phyloP scores from a whole-genome alignment of 2,888 invertebrate genomes.

The Trissonchulus latispiculum region DNA sequence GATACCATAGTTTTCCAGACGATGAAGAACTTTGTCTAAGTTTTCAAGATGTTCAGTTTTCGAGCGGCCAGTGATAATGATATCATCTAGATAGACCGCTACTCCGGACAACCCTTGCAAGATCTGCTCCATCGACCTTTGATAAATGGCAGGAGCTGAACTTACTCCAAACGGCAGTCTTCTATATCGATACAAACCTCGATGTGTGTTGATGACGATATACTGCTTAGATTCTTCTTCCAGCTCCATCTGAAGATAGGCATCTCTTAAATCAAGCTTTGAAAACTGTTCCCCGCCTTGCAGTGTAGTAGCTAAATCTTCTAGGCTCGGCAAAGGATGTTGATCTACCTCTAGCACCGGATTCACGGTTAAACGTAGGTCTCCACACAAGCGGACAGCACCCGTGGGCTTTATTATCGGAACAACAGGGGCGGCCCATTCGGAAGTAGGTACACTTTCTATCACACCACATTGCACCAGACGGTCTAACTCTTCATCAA shows the following conservation, averaged over 20 bases:
- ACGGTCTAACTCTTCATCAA: no score
- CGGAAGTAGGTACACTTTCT: no score
- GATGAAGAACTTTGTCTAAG: not conserved
- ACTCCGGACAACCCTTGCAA: constrained; percentile 21
- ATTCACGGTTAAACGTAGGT: constrained; percentile 5
- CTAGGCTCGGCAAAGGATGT: not conserved
- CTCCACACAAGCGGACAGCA: constrained; percentile 14
- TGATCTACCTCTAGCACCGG: constrained; percentile 7
- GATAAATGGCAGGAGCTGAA: constrained; percentile 23
- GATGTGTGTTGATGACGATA: constrained; percentile 21
- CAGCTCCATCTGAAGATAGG: no score
- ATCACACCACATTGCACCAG: no score
- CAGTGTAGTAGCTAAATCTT: constrained; percentile 1
- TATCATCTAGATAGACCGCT: constrained; percentile 23
- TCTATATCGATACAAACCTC: constrained; percentile 20
- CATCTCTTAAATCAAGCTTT: no score
- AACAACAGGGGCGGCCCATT: no score
- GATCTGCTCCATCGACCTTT: constrained; percentile 23
- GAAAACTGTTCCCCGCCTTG: constrained; percentile 14
- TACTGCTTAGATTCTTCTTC: not conserved
- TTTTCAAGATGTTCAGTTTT: not conserved
- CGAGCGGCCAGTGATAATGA: not conserved
- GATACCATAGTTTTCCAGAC: constrained; percentile 14
- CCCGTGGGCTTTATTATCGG: no score
- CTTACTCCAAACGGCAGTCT: constrained; percentile 22